These are phyloP conservation scores for Abramis brama DNA, from an alignment of 2,113 vertebrate species.

Conservation along the genomic window DNA sequence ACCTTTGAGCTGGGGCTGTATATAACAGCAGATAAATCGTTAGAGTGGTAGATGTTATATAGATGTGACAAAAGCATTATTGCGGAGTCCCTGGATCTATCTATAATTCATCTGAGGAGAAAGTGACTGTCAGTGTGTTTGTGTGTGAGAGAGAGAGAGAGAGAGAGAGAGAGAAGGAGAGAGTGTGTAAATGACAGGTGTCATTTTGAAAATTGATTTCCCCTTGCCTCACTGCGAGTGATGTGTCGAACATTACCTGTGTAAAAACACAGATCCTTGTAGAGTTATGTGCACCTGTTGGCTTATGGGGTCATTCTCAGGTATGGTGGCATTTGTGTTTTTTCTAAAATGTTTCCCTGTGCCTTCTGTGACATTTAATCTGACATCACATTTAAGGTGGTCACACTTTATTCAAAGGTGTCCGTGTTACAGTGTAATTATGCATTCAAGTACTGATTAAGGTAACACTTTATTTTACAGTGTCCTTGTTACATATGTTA, in stretches of 20 bases:
- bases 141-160: not conserved
- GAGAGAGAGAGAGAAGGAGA: not conserved
- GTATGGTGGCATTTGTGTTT: not conserved
- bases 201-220: conserved; percentile 29
- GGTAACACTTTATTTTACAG: too few species aligned
- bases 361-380: not conserved
- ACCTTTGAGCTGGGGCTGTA: conserved; percentile 50
- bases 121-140: conserved; percentile 39
- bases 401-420: too few species aligned
- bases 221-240: not conserved
- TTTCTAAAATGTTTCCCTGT: not conserved
- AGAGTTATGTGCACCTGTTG: not conserved
- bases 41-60: conserved; percentile 45
- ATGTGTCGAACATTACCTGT: not conserved
- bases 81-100: conserved; percentile 37
- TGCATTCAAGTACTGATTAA: too few species aligned
- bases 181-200: conserved; percentile 28
- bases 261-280: not conserved
- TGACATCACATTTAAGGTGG: not conserved
- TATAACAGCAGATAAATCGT: conserved; percentile 57
- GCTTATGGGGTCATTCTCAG: not conserved
- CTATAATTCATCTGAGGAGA: conserved; percentile 50
- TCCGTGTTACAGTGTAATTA: too few species aligned
- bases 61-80: conserved; percentile 52
- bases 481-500: too few species aligned